These are phyloP conservation scores for Hemaris fuciformis DNA, from an alignment of 2,888 invertebrate species.

Conservation along the genomic window DNA sequence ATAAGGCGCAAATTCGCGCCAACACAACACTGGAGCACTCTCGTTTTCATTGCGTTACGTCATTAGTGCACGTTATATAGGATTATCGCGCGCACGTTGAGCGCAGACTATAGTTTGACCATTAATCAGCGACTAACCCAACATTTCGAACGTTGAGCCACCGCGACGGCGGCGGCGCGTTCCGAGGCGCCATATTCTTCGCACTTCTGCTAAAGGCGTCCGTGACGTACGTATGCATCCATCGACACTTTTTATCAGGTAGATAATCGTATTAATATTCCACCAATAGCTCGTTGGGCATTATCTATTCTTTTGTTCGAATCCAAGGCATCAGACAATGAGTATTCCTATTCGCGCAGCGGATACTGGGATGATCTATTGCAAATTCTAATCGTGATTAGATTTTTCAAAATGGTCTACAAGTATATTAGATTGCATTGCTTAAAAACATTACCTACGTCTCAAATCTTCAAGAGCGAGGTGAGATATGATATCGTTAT, in stretches of 20 bases:
- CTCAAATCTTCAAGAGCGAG: neutral
- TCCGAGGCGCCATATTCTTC: neutral
- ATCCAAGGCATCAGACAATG: slow-evolving; percentile 2
- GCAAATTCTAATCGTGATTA: slow-evolving; percentile 5
- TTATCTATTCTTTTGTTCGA: slow-evolving; percentile 5
- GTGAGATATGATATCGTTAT: neutral
- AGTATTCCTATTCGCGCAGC: neutral
- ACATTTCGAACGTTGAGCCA: neutral
- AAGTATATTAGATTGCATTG: neutral
- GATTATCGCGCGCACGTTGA: slow-evolving; percentile 46
- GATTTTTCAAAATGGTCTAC: neutral
- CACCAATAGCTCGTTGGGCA: slow-evolving; percentile 1
- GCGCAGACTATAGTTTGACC: slow-evolving; percentile 9
- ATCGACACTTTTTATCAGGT: slow-evolving; percentile 13
- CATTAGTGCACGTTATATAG: slow-evolving; percentile 51
- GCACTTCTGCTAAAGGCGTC: neutral
- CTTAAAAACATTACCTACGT: neutral
- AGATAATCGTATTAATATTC: slow-evolving; percentile 10
- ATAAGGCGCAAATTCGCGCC: slow-evolving; percentile 64
- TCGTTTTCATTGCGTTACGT: slow-evolving; percentile 71
- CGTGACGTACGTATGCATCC: neutral
- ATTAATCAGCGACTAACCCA: neutral
- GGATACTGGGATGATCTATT: neutral
- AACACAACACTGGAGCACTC: slow-evolving; percentile 47
- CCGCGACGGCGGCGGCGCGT: neutral